Evolutionary conservation across 2,888 invertebrate species (phyloP).

Genomic region (Craniophora ligustri): DNA sequence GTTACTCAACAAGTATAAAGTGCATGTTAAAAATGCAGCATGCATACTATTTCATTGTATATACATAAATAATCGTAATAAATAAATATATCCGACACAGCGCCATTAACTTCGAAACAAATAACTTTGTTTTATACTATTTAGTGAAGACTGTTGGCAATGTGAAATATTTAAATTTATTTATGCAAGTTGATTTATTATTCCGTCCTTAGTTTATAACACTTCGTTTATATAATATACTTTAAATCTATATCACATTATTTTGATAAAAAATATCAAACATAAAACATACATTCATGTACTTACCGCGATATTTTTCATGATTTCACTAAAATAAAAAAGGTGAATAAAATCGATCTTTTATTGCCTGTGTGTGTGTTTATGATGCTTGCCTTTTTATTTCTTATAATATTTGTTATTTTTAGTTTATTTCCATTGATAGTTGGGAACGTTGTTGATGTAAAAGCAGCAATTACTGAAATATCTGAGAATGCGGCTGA

Average conservation of each 20-base stretch:
- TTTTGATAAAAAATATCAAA: slow-evolving; percentile 19
- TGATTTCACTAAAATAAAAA: slow-evolving; percentile 12
- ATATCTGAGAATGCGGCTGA: slow-evolving; percentile 50
- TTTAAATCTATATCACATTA: neutral
- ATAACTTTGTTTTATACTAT: no score
- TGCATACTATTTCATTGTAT: no score
- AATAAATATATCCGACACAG: no score
- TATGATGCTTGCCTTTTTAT: slow-evolving; percentile 48
- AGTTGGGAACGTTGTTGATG: slow-evolving; percentile 45
- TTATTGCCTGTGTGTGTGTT: slow-evolving; percentile 9
- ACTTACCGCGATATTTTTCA: slow-evolving; percentile 1
- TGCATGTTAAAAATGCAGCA: no score
- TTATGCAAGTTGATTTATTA: neutral
- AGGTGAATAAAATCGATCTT: slow-evolving; percentile 52
- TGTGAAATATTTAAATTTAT: neutral
- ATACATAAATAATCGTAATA: no score
- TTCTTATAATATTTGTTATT: slow-evolving; percentile 56
- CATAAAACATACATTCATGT: slow-evolving; percentile 19
- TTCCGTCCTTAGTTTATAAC: neutral
- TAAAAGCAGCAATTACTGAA: slow-evolving; percentile 43
- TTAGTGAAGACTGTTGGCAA: no score
- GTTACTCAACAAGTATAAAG: no score
- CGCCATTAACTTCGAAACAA: no score
- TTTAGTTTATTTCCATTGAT: slow-evolving; percentile 58
- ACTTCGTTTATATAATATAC: neutral